A percentile compares a stretch with the other conserved stretches of the same genome.
phyloP scores from a whole-genome alignment of 2,113 vertebrate genomes.

The Aphyosemion australe region DNA sequence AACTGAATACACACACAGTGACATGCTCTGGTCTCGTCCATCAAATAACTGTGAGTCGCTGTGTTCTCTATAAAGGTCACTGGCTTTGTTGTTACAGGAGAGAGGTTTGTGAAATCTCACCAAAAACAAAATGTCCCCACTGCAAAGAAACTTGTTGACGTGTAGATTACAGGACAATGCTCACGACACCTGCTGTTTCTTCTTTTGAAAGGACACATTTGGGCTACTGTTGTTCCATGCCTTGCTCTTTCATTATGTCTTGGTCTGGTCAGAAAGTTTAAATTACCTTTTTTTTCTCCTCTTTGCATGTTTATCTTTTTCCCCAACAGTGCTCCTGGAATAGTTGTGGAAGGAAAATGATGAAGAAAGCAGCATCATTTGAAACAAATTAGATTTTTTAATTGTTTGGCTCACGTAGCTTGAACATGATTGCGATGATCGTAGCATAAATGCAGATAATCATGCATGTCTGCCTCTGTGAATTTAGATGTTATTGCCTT shows the following conservation, averaged over 20 bases:
- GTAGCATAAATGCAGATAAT: slow-evolving; percentile 17
- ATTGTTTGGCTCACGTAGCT: background rate
- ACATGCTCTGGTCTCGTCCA: slow-evolving; percentile 52
- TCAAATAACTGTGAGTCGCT: slow-evolving; percentile 57
- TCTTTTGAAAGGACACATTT: slow-evolving; percentile 4
- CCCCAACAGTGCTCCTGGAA: background rate
- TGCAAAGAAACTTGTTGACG: slow-evolving; percentile 36
- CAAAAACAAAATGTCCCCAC: slow-evolving; percentile 20
- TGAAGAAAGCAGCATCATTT: no score
- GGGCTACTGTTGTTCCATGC: slow-evolving; percentile 4
- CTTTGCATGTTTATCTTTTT: background rate
- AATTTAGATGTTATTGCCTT: slow-evolving; percentile 36
- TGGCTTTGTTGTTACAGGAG: slow-evolving; percentile 37
- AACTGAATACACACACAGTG: slow-evolving; percentile 57
- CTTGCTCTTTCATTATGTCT: slow-evolving; percentile 46
- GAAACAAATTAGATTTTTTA: background rate
- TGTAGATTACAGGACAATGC: slow-evolving; percentile 56
- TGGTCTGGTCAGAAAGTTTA: background rate
- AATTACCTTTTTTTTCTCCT: background rate
- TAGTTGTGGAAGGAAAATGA: background rate
- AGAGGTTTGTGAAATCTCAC: slow-evolving; percentile 30
- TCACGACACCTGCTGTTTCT: slow-evolving; percentile 33
- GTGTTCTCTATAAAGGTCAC: slow-evolving; percentile 57
- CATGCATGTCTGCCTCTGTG: slow-evolving; percentile 30
- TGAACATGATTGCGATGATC: background rate